Conservation (phyloP, 1,140 invertebrate genomes). For the Rhopalosiphum maidis region DNA sequence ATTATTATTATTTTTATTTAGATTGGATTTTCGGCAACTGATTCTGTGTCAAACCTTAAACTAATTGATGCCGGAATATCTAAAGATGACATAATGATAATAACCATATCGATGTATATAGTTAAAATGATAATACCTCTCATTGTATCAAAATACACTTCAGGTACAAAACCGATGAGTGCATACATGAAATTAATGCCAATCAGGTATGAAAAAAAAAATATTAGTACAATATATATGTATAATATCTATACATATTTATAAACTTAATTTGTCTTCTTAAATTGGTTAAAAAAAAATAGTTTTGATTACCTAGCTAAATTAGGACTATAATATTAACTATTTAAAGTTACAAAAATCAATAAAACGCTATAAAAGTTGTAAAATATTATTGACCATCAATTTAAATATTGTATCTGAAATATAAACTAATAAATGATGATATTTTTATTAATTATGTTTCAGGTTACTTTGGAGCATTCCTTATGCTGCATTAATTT, state of each 20-base stretch:
- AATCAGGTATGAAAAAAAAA: not conserved
- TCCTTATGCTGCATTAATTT: not conserved
- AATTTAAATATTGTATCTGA: not conserved
- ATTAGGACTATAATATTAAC: too few relatives aligned
- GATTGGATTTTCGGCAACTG: slow-evolving; percentile 96
- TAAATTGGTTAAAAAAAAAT: not conserved
- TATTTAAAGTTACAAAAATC: too few relatives aligned
- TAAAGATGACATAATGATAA: slow-evolving; percentile 79
- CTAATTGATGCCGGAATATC: slow-evolving; percentile 93
- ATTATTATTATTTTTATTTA: slow-evolving; percentile 62
- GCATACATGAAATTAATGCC: not conserved
- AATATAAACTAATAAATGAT: not conserved
- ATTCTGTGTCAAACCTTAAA: slow-evolving; percentile 86
- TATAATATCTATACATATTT: not conserved
- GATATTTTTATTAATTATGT: not conserved
- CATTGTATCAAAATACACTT: not conserved
- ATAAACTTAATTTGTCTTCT: not conserved
- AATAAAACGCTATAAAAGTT: not conserved
- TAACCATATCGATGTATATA: not conserved
- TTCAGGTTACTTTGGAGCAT: slow-evolving; percentile 17
- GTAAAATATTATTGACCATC: not conserved
- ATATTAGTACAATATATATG: not conserved
- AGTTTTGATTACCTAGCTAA: too few relatives aligned
- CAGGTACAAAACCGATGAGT: slow-evolving; percentile 35
- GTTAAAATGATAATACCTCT: not conserved